Conservation (phyloP, 2,113 vertebrate genomes). For the Rattus norvegicus region GRCr8 NC_086021.1:85846001-85846500, state of each 20-base stretch:
- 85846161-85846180: constrained; percentile 27
- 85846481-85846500: neutral
- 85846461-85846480: neutral
- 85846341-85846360: constrained; percentile 45
- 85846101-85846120: constrained; percentile 99
- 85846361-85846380: neutral
- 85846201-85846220: neutral
- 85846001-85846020: constrained; percentile 98
- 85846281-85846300: constrained; percentile 15
- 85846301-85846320: neutral
- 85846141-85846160: constrained; percentile 6
- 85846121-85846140: neutral
- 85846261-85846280: neutral
- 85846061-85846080: constrained; percentile 99
- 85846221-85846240: neutral
- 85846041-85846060: constrained; percentile 98
- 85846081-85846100: constrained; percentile 98
- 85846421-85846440: neutral
- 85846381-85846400: neutral
- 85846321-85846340: constrained; percentile 16
- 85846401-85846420: neutral
- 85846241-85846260: neutral
- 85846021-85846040: constrained; percentile 99
- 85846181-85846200: constrained; percentile 24
- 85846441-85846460: neutral